Conservation (phyloP, 2,888 invertebrate species). For the Parnassius smintheus region DNA sequence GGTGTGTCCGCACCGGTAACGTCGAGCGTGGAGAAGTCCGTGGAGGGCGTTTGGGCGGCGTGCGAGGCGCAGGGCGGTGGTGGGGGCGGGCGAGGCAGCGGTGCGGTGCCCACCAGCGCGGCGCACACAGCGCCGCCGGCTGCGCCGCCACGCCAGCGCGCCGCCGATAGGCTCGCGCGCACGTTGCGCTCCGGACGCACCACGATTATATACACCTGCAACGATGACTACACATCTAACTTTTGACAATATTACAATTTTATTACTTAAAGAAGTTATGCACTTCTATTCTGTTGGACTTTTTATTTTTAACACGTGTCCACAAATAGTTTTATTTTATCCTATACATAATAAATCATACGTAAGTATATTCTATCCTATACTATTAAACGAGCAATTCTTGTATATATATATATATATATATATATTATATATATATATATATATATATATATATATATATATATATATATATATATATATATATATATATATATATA, state of each 20-base stretch:
- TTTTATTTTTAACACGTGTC: too few relatives aligned
- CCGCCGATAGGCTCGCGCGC: constrained; percentile 58
- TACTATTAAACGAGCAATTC: too few relatives aligned
- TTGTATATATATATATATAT: too few relatives aligned
- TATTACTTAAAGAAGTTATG: neutral
- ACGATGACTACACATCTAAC: neutral
- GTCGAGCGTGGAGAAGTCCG: constrained; percentile 59
- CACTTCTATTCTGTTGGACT: too few relatives aligned
- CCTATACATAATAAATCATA: too few relatives aligned
- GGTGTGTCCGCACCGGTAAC: constrained; percentile 40
- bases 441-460: too few relatives aligned
- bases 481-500: too few relatives aligned
- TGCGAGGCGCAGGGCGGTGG: constrained; percentile 37
- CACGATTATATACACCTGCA: constrained; percentile 64
- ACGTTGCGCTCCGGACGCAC: constrained; percentile 67
- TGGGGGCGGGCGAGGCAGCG: constrained; percentile 42
- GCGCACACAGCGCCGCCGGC: constrained; percentile 60
- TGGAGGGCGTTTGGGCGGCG: constrained; percentile 49
- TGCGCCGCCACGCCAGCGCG: constrained; percentile 45
- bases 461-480: too few relatives aligned
- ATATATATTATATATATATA: too few relatives aligned
- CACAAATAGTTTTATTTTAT: too few relatives aligned
- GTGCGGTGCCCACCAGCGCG: constrained; percentile 42
- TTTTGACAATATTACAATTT: neutral
- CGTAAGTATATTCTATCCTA: too few relatives aligned